A percentile compares a stretch with the other conserved stretches of the same genome.
These are phyloP conservation scores for Dromas ardeola DNA, from an alignment of 2,113 vertebrate genomes.

Conservation along the genomic window DNA sequence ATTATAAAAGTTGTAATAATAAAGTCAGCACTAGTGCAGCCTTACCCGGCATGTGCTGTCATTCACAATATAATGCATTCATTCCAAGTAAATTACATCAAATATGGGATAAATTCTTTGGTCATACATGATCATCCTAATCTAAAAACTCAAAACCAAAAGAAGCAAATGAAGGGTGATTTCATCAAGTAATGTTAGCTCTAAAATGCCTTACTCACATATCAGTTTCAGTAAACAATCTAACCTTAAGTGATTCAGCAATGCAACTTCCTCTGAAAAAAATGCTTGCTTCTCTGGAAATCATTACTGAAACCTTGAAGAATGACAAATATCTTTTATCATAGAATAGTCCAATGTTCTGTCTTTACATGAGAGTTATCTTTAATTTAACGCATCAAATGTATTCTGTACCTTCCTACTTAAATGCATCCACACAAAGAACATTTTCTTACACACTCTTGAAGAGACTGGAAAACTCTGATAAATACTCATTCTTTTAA, in stretches of 20 bases:
- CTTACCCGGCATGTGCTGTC: fast-evolving
- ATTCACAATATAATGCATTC: fast-evolving
- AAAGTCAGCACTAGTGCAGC: neutral
- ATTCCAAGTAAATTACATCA: neutral
- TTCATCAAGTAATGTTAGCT: neutral
- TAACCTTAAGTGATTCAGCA: neutral
- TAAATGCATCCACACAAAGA: neutral
- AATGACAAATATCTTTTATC: neutral
- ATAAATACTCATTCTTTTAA: neutral
- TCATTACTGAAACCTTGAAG: neutral
- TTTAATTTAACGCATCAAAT: neutral
- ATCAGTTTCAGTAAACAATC: neutral
- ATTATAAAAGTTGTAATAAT: neutral
- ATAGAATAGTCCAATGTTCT: neutral
- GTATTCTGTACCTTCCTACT: neutral
- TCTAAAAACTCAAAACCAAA: neutral
- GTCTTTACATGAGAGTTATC: neutral
- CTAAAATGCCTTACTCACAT: neutral
- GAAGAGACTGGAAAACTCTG: neutral
- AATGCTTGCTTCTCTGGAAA: neutral
- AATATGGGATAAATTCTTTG: neutral
- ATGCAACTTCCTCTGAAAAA: neutral
- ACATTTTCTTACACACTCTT: neutral
- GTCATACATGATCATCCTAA: neutral
- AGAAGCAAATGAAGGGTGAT: neutral